Evolutionary conservation across 30 jellyfish, hydroid and myxozoan genomes (phyloP).

Genomic region (Mastigias papua): DNA sequence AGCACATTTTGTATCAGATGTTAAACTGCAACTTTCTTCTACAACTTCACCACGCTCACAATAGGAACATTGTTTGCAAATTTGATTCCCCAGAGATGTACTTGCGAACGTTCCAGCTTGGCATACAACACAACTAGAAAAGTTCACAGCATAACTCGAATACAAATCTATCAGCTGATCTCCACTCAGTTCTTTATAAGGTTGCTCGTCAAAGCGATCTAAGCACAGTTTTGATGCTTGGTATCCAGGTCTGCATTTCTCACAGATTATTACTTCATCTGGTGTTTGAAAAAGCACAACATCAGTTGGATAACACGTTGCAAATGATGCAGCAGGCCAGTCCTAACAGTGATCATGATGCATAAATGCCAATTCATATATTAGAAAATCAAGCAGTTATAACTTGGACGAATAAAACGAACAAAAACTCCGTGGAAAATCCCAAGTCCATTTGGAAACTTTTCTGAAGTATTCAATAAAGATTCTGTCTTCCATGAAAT

Average conservation of each 20-base stretch:
- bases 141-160: not conserved
- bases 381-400: not conserved
- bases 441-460: no score
- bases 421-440: no score
- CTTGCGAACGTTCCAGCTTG: not conserved
- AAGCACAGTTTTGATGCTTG: not conserved
- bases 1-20: not conserved
- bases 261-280: not conserved
- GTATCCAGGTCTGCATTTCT: not conserved
- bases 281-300: not conserved
- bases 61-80: not conserved
- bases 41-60: not conserved
- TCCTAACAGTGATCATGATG: not conserved
- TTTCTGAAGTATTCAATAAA: no score
- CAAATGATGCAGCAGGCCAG: not conserved
- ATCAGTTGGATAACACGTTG: not conserved
- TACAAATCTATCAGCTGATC: not conserved
- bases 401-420: no score
- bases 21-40: not conserved
- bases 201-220: not conserved
- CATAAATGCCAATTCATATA: not conserved
- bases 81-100: not conserved
- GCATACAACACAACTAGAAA: not conserved
- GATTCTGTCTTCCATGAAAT: no score
- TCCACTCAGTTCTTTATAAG: not conserved